These are phyloP conservation scores for Hydrochoerus hydrochaeris DNA, from an alignment of 2,113 vertebrate species.

Conservation along the genomic window DNA sequence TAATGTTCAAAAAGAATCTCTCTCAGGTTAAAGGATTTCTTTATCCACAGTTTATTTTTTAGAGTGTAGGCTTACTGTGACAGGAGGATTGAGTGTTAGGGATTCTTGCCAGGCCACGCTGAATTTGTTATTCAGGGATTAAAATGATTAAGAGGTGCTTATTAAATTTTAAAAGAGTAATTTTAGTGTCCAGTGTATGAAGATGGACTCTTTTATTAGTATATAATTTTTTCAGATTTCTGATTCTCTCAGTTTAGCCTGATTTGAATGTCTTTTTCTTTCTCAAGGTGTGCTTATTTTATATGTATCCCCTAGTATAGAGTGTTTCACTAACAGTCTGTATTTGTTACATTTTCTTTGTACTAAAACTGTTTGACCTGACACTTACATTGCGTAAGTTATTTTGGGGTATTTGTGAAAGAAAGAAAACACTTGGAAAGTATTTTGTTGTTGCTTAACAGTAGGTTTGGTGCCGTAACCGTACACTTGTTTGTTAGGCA, in stretches of 20 bases:
- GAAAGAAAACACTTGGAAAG: not conserved
- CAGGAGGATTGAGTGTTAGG: not conserved
- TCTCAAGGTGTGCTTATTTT: not conserved
- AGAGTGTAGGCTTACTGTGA: constrained; percentile 58
- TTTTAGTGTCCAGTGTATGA: not conserved
- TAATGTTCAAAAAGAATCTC: constrained; percentile 30
- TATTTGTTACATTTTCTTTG: constrained; percentile 32
- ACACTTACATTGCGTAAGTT: constrained; percentile 20
- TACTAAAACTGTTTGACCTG: constrained; percentile 3
- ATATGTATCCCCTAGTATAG: not conserved
- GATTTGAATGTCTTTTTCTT: not conserved
- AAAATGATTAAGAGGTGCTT: not conserved
- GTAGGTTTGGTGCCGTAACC: not conserved
- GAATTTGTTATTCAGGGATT: constrained; percentile 46
- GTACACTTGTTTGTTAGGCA: not conserved
- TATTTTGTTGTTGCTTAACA: not conserved
- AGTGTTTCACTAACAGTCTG: not conserved
- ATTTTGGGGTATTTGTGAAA: constrained; percentile 43
- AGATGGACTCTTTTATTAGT: not conserved
- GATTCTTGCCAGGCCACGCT: not conserved
- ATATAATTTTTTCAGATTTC: not conserved
- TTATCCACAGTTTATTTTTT: constrained; percentile 54
- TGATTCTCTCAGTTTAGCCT: constrained; percentile 11
- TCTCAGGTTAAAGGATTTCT: constrained; percentile 19
- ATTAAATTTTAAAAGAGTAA: constrained; percentile 19